Evolutionary conservation across 2,888 invertebrate genomes (phyloP).

Genomic region (Eumacrocentrus americanus): DNA sequence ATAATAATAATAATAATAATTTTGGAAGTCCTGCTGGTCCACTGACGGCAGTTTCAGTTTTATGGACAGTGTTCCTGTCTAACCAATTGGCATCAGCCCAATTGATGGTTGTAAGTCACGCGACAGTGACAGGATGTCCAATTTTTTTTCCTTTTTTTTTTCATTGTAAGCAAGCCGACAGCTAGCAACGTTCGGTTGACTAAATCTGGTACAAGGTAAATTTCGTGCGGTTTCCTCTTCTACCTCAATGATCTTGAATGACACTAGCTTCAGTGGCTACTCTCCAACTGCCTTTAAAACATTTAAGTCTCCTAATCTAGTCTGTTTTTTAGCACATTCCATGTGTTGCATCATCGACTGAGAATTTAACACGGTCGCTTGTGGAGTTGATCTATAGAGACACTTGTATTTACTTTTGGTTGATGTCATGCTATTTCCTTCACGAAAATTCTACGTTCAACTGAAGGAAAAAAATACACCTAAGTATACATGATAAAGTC

Average conservation of each 20-base stretch:
- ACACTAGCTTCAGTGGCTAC: not conserved
- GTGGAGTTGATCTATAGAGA: not conserved
- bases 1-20: too few relatives aligned
- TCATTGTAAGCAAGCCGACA: constrained; percentile 12
- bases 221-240: not conserved
- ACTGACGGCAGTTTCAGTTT: not conserved
- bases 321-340: not conserved
- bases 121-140: constrained; percentile 47
- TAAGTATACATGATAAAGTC: too few relatives aligned
- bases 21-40: too few relatives aligned
- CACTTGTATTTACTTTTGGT: not conserved
- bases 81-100: constrained; percentile 30
- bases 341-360: not conserved
- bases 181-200: constrained; percentile 42
- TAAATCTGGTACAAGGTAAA: constrained; percentile 49
- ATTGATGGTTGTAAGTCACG: constrained; percentile 47
- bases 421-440: not conserved
- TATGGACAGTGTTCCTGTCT: not conserved
- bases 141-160: constrained; percentile 39
- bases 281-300: not conserved
- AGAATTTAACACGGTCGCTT: not conserved
- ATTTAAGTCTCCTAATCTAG: not conserved
- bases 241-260: constrained; percentile 3
- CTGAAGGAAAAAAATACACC: not conserved
- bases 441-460: not conserved